Conservation (phyloP, 2,797 vertebrate species). For the Pangasius macronema region DNA sequence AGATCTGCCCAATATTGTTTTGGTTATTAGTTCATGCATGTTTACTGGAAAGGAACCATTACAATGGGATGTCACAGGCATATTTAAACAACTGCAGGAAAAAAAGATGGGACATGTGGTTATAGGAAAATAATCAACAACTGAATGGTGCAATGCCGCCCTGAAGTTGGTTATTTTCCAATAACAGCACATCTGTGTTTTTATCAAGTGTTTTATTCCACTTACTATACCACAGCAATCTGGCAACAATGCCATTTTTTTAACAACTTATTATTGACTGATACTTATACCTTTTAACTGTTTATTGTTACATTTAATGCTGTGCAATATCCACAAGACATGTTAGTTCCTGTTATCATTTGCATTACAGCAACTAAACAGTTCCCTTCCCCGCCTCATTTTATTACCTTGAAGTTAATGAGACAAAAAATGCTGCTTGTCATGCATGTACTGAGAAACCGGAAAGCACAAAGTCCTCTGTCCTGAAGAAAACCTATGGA, state of each 20-base stretch:
- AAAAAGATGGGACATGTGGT: neutral
- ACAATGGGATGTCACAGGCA: neutral
- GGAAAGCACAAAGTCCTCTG: neutral
- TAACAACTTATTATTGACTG: neutral
- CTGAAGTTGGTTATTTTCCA: neutral
- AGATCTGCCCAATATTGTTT: neutral
- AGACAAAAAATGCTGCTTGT: neutral
- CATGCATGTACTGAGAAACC: neutral
- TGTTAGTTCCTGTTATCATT: neutral
- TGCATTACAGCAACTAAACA: neutral
- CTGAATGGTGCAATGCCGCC: neutral
- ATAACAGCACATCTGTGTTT: neutral
- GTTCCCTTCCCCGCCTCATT: neutral
- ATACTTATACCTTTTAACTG: neutral
- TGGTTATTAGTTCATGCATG: neutral
- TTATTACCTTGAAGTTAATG: neutral
- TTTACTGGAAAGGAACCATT: slow-evolving; percentile 19
- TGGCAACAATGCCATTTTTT: too few species aligned
- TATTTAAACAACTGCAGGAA: neutral
- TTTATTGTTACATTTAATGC: neutral
- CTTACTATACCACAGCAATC: neutral
- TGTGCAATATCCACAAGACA: neutral
- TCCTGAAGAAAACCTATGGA: neutral
- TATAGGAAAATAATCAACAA: neutral
- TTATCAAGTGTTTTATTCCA: neutral